A percentile compares a stretch with the other conserved stretches of the same genome.
These are phyloP conservation scores for Ivindomyrus marchei DNA, from an alignment of 2,113 vertebrate species.

Conservation along the genomic window DNA sequence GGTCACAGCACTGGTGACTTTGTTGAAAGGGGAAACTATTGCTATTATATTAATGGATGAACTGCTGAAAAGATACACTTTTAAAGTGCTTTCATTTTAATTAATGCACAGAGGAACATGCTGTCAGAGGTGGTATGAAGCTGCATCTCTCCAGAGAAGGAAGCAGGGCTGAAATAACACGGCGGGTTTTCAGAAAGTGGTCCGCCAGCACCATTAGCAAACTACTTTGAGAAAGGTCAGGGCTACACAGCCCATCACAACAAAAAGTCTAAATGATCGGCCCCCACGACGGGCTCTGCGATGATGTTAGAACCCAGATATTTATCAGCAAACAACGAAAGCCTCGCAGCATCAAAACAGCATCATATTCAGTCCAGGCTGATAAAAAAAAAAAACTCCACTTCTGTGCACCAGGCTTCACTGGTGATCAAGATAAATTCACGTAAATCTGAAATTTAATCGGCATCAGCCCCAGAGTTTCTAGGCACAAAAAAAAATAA, in stretches of 20 bases:
- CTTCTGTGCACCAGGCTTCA: neutral
- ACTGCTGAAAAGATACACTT: neutral
- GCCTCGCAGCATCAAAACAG: neutral
- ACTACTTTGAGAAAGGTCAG: neutral
- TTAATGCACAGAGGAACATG: neutral
- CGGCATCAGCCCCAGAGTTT: neutral
- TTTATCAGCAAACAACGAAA: neutral
- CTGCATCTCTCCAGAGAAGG: neutral
- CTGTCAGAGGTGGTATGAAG: neutral
- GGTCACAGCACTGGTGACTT: neutral
- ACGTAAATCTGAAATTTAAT: neutral
- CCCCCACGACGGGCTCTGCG: neutral
- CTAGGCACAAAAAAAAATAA: neutral
- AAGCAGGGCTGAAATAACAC: neutral
- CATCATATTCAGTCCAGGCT: neutral
- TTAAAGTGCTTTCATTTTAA: slow-evolving; percentile 7
- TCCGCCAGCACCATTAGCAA: neutral
- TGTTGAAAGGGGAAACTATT: neutral
- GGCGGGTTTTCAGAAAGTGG: neutral
- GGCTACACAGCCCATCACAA: neutral
- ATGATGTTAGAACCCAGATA: neutral
- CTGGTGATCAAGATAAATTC: neutral
- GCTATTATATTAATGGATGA: neutral
- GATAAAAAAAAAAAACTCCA: neutral
- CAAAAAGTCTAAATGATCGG: neutral